Conservation (phyloP, 2,797 vertebrate genomes). For the Oceanodroma leucorhoa region DNA sequence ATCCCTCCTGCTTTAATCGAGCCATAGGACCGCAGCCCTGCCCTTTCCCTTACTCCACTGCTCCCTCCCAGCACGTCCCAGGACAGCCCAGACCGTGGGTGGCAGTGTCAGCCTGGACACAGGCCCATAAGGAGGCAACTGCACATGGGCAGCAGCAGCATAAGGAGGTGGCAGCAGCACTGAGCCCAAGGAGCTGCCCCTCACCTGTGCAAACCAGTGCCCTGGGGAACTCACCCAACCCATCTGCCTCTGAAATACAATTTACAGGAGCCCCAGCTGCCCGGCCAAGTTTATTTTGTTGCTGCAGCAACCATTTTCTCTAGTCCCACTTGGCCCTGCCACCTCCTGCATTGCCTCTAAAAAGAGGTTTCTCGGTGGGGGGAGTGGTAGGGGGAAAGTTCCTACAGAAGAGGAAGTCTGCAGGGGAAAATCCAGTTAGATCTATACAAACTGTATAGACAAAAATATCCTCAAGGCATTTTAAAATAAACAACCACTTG, state of each 20-base stretch:
- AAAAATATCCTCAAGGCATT: not conserved
- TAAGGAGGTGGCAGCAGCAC: not conserved
- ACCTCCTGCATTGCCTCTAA: not conserved
- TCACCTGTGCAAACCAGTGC: not conserved
- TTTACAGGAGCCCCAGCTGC: not conserved
- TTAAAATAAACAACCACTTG: not conserved
- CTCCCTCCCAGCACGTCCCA: not conserved
- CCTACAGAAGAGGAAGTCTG: not conserved
- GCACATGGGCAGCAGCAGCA: not conserved
- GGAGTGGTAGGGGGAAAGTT: not conserved
- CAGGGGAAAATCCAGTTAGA: not conserved
- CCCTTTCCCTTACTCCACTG: not conserved
- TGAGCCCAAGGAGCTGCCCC: not conserved
- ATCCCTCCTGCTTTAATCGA: not conserved
- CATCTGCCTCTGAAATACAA: not conserved
- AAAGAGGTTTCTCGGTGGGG: not conserved
- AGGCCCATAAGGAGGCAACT: not conserved
- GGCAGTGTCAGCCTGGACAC: not conserved
- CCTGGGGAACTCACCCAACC: not conserved
- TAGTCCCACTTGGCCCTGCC: not conserved
- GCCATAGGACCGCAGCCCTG: not conserved
- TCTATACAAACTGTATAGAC: not conserved
- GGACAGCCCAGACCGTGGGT: accelerated
- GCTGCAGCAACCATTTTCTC: not conserved
- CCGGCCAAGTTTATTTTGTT: not conserved